Evolutionary conservation across 1,140 invertebrate species (phyloP).

Genomic region (Mylabris phalerata): DNA sequence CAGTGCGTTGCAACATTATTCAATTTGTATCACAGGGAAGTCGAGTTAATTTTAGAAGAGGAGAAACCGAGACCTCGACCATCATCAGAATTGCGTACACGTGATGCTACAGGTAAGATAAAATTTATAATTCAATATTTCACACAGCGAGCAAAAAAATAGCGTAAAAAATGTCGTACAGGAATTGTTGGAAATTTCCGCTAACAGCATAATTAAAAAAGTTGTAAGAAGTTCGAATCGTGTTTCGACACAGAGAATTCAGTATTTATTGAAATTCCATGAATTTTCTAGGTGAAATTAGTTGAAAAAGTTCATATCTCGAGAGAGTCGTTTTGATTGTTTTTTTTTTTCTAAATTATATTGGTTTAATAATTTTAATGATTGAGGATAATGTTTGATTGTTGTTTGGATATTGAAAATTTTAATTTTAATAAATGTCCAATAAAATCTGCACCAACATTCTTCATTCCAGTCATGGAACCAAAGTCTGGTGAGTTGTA

Average conservation of each 20-base stretch:
- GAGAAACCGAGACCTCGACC: slow-evolving; percentile 28
- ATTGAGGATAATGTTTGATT: no score
- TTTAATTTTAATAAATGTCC: not conserved
- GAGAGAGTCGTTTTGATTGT: no score
- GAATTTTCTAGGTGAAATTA: no score
- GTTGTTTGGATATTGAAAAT: not conserved
- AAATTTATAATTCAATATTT: not conserved
- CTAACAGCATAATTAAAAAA: no score
- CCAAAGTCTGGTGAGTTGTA: slow-evolving; percentile 36
- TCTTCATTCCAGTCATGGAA: no score
- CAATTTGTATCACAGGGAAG: slow-evolving; percentile 23
- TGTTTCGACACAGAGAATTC: no score
- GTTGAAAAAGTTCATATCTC: no score
- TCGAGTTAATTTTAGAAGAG: slow-evolving; percentile 26
- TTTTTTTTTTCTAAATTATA: no score
- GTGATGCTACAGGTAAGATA: slow-evolving; percentile 18
- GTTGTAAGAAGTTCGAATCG: no score
- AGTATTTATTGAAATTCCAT: no score
- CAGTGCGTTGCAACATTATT: slow-evolving; percentile 27
- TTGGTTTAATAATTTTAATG: no score
- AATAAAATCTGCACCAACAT: no score
- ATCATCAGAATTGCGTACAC: slow-evolving; percentile 28
- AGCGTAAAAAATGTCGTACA: not conserved
- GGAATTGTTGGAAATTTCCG: not conserved
- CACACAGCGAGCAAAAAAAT: not conserved